Evolutionary conservation across 2,113 vertebrate species (phyloP), one percentile per base, ranked within the genome.

Genomic region (Saccopteryx leptura): DNA sequence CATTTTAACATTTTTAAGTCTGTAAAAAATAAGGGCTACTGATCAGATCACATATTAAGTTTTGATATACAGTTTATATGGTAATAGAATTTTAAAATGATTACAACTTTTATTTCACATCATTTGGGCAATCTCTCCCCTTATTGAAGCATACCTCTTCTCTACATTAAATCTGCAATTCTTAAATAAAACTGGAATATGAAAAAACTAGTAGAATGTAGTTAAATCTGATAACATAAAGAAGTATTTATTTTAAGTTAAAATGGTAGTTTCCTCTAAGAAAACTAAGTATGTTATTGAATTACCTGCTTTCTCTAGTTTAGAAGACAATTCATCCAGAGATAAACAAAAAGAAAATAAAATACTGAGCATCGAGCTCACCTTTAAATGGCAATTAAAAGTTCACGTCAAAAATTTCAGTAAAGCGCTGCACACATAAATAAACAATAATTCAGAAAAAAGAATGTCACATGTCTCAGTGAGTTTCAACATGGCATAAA

Each of bases 361-460:
- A 68, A 85, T 24, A 9, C 33, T 54, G 26, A 46, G 1, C 3
- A 58, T 12, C 46, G 18, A 79, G 1, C 9, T 65, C 0, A 2
- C 9, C 23, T 93, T 96, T 21, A 39, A 68, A n/a, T 14, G 92
- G 48, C 4, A 24, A 68, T 60, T 89, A 33, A 46, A 21, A 39
- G n/a, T 66, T 88, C 24, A 60, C 63, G 97, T 80, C n/a, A 85
- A 91, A 90, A 58, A 31, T 92, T 74, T 21, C 3, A 63, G 31
- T 65, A 78, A 69, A 91, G 5, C 7, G 19, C 21, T 31, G 0
- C 60, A 33, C 9, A 85, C 0, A 94, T 48, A 84, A 28, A 92
- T 11, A 85, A 93, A 79, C 48, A 80, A 9, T 54, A 63, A 80
- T 54, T 66, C 33, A 60, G 56, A 9, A 48, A 39, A 26, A 50